phyloP scores from a whole-genome alignment of 2,888 invertebrate genomes.

The Hesperia comma region DNA sequence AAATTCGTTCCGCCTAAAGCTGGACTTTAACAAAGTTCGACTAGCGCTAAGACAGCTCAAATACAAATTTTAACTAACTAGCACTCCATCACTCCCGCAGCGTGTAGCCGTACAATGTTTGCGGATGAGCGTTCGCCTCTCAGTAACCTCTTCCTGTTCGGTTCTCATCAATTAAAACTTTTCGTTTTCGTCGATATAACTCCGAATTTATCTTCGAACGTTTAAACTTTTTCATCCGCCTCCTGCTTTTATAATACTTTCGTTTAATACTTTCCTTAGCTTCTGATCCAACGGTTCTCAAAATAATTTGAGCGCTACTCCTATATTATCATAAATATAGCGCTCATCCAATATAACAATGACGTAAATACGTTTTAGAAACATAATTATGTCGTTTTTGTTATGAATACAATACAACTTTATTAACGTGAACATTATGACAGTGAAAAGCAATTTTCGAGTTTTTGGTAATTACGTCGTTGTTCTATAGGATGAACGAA shows the following conservation, averaged over 20 bases:
- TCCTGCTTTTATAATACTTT: conserved; percentile 36
- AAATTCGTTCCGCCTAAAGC: neutral
- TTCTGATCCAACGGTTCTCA: conserved; percentile 17
- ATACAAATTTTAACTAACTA: too few species aligned
- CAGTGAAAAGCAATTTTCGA: too few species aligned
- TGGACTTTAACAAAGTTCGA: neutral
- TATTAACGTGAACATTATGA: too few species aligned
- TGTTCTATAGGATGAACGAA: too few species aligned
- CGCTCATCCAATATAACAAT: too few species aligned
- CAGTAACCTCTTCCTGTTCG: conserved; percentile 43
- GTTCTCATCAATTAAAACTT: conserved; percentile 66
- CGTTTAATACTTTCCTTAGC: conserved; percentile 23
- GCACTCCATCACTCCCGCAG: too few species aligned
- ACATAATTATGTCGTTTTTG: too few species aligned
- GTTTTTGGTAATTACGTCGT: too few species aligned
- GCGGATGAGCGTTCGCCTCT: conserved; percentile 5
- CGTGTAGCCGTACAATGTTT: neutral
- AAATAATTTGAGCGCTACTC: neutral
- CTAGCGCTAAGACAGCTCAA: neutral
- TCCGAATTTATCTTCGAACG: conserved; percentile 53
- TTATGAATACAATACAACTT: too few species aligned
- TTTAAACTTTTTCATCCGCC: conserved; percentile 46
- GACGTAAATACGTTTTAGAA: too few species aligned
- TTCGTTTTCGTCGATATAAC: conserved; percentile 52
- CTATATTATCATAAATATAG: too few species aligned